Base-by-base conservation (phyloP, 2,797 vertebrate genomes). In the Anguilla marmorata region DNA sequence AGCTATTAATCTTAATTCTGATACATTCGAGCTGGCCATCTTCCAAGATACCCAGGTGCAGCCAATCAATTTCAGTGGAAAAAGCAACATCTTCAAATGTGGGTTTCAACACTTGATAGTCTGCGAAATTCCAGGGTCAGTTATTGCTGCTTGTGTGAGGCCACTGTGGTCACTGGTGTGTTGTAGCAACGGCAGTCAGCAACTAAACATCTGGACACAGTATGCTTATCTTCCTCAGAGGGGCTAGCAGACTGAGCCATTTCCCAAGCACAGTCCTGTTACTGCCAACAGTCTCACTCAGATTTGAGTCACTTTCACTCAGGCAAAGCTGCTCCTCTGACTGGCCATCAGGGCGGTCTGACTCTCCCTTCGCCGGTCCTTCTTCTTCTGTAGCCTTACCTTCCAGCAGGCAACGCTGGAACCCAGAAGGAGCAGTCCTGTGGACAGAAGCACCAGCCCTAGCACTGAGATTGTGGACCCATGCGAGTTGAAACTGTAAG, bases 401-500 rank as follows among this genome's bases (percentile, higher is more conserved):
- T 96, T 98, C 97, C 97, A 98, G 95, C 97, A 97, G 89, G 97
- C 41, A 0, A 94, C 94, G 0, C 97, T 98, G 87, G 96, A 96
- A 8, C 95, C 95, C 90, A 98, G 93, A 92, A 98, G 92, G 48
- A 97, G 93, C 2, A 98, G 94, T 90, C 97, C 98, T 0, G 93
- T 93, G 0, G 94, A 96, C 87, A 99, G 94, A 80, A 99, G 94
- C 86, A 96, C 95, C 92, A 99, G 95, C 5, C 98, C 98, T 14
- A 99, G 94, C 86, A 98, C 95, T 0, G 97, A 98, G 95, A 99
- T 98, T 92, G 96, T 96, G 27, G 98, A 98, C 16, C 97, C 97
- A 0, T 98, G 97, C 52, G 97, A 96, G 91, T 98, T 98, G 93
- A 98, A 98, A 91, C 95, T 96, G 92, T 98, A 99, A 0, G 98